phyloP scores from a whole-genome alignment of 2,797 vertebrate species.

The Tenualosa thibaudeaui region DNA sequence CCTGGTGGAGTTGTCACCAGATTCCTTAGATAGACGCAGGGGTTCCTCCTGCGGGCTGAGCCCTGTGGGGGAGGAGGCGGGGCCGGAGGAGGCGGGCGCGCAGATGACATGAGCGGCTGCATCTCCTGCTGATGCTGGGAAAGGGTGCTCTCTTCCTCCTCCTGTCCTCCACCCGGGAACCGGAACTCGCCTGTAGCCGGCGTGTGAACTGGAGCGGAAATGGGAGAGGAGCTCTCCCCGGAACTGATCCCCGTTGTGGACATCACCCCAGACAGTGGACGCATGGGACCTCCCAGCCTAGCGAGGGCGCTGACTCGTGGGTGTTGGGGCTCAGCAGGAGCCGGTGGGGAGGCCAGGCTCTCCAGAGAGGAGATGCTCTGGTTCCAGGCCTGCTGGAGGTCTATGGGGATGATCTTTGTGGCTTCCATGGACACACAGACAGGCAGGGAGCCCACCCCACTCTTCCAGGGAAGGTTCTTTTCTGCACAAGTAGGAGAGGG shows the following conservation, averaged over 20 bases:
- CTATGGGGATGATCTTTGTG: slow-evolving; percentile 92
- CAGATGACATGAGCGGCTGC: slow-evolving; percentile 83
- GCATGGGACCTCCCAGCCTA: slow-evolving; percentile 54
- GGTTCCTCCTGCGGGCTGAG: slow-evolving; percentile 74
- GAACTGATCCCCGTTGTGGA: slow-evolving; percentile 39
- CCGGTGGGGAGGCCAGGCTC: slow-evolving; percentile 80
- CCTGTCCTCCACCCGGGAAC: slow-evolving; percentile 64
- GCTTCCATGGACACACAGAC: slow-evolving; percentile 90
- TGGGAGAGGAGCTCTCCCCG: slow-evolving; percentile 30
- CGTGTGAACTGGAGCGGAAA: slow-evolving; percentile 45
- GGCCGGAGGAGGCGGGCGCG: slow-evolving; percentile 66
- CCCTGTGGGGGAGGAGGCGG: slow-evolving; percentile 46
- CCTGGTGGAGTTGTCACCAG: slow-evolving; percentile 58
- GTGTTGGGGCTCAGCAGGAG: slow-evolving; percentile 64
- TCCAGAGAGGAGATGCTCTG: slow-evolving; percentile 96
- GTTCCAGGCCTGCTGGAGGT: slow-evolving; percentile 93
- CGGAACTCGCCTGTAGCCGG: slow-evolving; percentile 70
- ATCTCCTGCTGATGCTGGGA: slow-evolving; percentile 79
- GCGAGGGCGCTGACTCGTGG: slow-evolving; percentile 65
- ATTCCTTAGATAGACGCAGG: slow-evolving; percentile 76
- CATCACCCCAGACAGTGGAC: slow-evolving; percentile 57
- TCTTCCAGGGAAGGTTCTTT: slow-evolving; percentile 90
- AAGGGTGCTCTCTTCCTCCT: slow-evolving; percentile 70
- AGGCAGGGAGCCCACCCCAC: slow-evolving; percentile 78
- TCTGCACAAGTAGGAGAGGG: slow-evolving; percentile 79